These are phyloP conservation scores for Electrophaes corylata DNA, from an alignment of 2,888 invertebrate genomes.

Conservation along the genomic window DNA sequence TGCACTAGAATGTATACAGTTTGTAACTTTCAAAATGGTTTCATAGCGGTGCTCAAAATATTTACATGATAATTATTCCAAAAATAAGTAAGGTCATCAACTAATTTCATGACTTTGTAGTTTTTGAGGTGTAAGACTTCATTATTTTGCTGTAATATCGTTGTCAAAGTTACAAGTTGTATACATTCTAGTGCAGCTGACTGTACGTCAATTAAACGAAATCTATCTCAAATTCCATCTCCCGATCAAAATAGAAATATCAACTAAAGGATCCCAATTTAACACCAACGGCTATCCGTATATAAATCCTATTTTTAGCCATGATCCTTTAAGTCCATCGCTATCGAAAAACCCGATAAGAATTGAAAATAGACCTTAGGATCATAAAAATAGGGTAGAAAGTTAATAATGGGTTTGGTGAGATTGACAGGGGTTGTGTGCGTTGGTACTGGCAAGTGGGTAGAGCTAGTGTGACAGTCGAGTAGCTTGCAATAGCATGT, in stretches of 20 bases:
- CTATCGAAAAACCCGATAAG: conserved; percentile 1
- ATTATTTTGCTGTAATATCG: too few relatives aligned
- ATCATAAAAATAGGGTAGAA: neutral
- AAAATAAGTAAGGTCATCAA: too few relatives aligned
- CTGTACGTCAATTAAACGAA: conserved; percentile 10
- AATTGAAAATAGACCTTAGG: conserved; percentile 12
- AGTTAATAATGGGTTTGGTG: conserved; percentile 4
- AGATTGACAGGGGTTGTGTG: conserved; percentile 12
- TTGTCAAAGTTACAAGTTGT: too few relatives aligned
- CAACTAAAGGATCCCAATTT: conserved; percentile 28
- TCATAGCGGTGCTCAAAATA: too few relatives aligned
- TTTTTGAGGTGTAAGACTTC: too few relatives aligned
- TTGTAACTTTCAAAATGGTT: too few relatives aligned
- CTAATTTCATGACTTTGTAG: too few relatives aligned
- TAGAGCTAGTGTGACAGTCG: neutral
- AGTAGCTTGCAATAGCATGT: neutral
- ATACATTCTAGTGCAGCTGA: neutral
- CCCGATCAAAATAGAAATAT: conserved; percentile 27
- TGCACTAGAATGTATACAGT: too few relatives aligned
- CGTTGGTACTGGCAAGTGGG: conserved; percentile 14
- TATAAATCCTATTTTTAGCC: conserved; percentile 35
- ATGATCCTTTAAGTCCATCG: conserved; percentile 26
- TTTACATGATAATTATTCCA: too few relatives aligned
- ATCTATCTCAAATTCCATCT: conserved; percentile 9
- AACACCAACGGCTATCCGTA: conserved; percentile 27